Evolutionary conservation across 2,113 vertebrate species (phyloP), one percentile per base, ranked within the genome.

Genomic region (Camelus bactrianus): DNA sequence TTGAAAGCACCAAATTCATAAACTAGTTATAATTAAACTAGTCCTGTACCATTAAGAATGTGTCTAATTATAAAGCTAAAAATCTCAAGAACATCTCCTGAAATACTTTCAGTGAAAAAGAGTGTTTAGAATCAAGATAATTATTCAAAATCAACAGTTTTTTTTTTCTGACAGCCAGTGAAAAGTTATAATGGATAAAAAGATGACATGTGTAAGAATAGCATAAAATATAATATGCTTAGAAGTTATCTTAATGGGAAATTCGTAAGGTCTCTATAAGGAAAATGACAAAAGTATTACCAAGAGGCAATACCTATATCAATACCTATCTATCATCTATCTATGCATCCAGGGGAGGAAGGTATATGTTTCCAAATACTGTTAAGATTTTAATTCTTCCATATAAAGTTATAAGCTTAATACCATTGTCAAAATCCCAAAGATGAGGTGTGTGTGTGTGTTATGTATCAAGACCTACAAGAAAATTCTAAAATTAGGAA

Each of bases 1-100:
- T 72, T 62, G 64, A 93, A 72, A 93, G 19, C n/a, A 88, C 72
- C 30, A 72, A 88, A 93, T 70, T 80, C 19, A 62, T 62, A 88
- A 32, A 88, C 32, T 80, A 80, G 84, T 52, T 93, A 24, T 42
- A 88, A 42, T 88, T 80, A 88, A 93, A 62, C 42, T 52, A 62
- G 35, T 80, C 56, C 38, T 15, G 38, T 88, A 20, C 32, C 62
- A 62, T 38, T 88, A 80, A 62, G 42, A 38, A 52, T 80, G 42
- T 80, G 32, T 42, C 52, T 62, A 62, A 42, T 62, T 72, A 52
- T 62, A 72, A 60, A 52, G 17, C 24, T 88, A n/a, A 46, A 88
- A 52, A 60, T 17, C 19, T 50, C 64, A 72, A 52, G 58, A 93
- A 22, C 17, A 4, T 52, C n/a, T 80, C 64, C 64, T 88, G 12